Conservation (phyloP, 2,888 invertebrate species). For the Protonemura montana region DNA sequence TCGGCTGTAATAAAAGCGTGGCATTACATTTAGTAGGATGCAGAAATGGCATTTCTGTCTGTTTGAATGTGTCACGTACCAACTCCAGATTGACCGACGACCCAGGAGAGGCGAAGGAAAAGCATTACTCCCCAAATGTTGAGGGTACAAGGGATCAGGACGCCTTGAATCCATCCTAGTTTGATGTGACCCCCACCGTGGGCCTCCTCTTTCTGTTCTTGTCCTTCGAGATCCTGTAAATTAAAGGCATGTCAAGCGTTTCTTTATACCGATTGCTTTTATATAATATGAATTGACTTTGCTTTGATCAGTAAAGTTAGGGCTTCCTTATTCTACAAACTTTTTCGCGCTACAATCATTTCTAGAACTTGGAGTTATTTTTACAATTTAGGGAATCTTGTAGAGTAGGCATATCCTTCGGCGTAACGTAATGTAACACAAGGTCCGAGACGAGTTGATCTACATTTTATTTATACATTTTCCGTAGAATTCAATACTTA, state of each 20-base stretch:
- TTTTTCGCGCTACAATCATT: no score
- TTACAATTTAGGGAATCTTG: no score
- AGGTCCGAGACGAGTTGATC: not conserved
- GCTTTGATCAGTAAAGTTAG: no score
- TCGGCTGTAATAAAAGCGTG: constrained; percentile 55
- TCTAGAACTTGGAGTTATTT: no score
- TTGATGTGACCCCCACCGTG: constrained; percentile 68
- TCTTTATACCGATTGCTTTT: no score
- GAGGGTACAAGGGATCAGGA: constrained; percentile 90
- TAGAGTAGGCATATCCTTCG: not conserved
- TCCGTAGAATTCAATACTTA: not conserved
- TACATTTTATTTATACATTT: constrained; percentile 12
- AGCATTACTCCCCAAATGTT: constrained; percentile 99
- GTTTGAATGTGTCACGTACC: constrained; percentile 57
- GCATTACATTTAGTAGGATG: not conserved
- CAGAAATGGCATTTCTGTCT: not conserved
- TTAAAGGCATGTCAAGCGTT: no score
- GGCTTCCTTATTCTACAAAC: no score
- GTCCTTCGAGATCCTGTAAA: not conserved
- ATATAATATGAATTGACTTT: no score
- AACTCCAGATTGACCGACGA: constrained; percentile 93
- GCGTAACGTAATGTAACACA: not conserved
- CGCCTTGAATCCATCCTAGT: constrained; percentile 92
- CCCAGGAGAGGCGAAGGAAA: constrained; percentile 96
- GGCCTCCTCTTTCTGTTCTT: constrained; percentile 48